phyloP scores from a whole-genome alignment of 2,113 vertebrate species.

The Thymallus thymallus region DNA sequence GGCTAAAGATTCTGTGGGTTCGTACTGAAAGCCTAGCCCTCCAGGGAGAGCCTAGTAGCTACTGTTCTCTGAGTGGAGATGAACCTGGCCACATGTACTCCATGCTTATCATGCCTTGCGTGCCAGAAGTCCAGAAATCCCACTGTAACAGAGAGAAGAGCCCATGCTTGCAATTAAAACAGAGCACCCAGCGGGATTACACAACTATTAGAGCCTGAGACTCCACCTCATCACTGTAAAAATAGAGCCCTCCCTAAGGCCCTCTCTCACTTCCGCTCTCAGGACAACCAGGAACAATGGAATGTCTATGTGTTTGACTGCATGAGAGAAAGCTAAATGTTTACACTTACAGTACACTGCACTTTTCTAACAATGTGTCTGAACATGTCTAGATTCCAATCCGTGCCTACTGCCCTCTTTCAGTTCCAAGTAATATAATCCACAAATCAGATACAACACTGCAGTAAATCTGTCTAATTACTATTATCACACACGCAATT shows the following conservation, averaged over 20 bases:
- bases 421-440: constrained; percentile 15
- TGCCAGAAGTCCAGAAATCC: neutral
- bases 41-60: neutral
- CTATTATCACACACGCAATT: neutral
- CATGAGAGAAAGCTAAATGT: no score
- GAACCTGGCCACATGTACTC: neutral
- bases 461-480: neutral
- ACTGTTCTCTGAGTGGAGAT: neutral
- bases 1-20: no score
- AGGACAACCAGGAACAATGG: constrained; percentile 60
- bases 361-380: constrained; percentile 44
- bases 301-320: constrained; percentile 14
- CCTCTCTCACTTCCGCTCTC: constrained; percentile 55
- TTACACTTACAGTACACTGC: constrained; percentile 24
- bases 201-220: constrained; percentile 57
- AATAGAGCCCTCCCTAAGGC: constrained; percentile 54
- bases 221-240: constrained; percentile 63
- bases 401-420: constrained; percentile 44
- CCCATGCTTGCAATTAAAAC: constrained; percentile 22
- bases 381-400: constrained; percentile 47
- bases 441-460: neutral
- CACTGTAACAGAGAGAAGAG: constrained; percentile 9
- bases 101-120: neutral
- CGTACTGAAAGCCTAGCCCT: no score
- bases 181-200: constrained; percentile 45